A percentile compares a stretch with the other conserved stretches of the same genome.
phyloP scores from a whole-genome alignment of 2,113 vertebrate species.

The Syngnathus floridae region DNA sequence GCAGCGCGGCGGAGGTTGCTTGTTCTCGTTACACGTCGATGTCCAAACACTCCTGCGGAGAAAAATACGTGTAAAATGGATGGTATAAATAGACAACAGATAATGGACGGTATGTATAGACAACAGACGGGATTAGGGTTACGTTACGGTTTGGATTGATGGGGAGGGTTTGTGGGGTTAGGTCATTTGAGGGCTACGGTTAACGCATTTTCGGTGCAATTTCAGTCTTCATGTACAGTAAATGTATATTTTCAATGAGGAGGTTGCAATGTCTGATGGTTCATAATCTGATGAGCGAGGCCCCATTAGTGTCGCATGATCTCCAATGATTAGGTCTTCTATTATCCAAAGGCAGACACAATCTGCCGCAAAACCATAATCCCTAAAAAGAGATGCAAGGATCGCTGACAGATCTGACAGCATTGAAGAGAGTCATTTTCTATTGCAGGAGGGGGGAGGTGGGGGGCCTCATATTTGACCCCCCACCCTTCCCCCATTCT shows the following conservation, averaged over 20 bases:
- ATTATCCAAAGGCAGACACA: conserved; percentile 48
- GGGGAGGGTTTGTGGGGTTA: not conserved
- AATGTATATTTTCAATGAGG: not conserved
- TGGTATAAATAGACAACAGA: too few species aligned
- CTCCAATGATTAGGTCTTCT: conserved; percentile 43
- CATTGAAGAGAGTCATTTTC: conserved; percentile 7
- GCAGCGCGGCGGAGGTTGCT: conserved; percentile 6
- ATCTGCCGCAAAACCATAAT: conserved; percentile 46
- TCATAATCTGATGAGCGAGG: not conserved
- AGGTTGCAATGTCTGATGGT: not conserved
- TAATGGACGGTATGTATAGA: not conserved
- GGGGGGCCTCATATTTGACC: not conserved
- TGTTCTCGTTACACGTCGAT: not conserved
- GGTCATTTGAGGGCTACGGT: not conserved
- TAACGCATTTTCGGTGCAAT: not conserved
- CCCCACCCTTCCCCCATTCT: not conserved
- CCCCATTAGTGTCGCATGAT: conserved; percentile 45
- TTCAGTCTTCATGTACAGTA: not conserved
- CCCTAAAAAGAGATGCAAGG: conserved; percentile 32
- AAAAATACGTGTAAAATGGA: not conserved
- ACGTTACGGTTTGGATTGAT: not conserved
- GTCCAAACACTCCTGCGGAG: not conserved
- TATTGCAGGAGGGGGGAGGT: not conserved
- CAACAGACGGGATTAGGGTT: not conserved
- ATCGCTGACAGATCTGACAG: conserved; percentile 10